Evolutionary conservation across 1,140 invertebrate genomes (phyloP).

Genomic region (Microplitis demolitor): DNA sequence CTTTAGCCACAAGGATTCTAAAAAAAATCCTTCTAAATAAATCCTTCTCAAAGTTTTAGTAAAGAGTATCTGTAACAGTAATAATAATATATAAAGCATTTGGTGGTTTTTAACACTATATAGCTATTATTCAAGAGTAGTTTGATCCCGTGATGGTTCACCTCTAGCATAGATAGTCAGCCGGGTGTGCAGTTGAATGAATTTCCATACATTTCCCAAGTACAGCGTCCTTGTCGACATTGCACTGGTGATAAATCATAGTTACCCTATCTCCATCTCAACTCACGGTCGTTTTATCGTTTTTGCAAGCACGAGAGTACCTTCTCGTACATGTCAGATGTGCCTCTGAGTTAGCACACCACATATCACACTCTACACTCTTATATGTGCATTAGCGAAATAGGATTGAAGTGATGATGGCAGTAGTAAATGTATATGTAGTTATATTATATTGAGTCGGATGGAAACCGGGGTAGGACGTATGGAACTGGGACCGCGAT

Average conservation of each 20-base stretch:
- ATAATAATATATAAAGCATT: not conserved
- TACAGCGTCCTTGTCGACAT: slow-evolving; percentile 13
- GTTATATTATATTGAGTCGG: no score
- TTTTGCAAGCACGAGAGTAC: not conserved
- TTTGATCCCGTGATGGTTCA: slow-evolving; percentile 27
- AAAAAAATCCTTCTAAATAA: no score
- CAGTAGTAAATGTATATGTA: no score
- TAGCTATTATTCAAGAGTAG: slow-evolving; percentile 23
- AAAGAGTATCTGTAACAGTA: no score
- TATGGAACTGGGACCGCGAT: no score
- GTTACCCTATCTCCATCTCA: slow-evolving; percentile 1
- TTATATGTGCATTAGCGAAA: no score
- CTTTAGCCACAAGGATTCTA: no score
- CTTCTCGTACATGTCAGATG: not conserved
- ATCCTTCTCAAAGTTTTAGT: no score
- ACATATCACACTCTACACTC: no score
- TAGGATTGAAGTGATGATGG: no score
- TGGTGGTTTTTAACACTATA: not conserved
- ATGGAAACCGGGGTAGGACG: no score
- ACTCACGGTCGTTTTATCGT: slow-evolving; percentile 1
- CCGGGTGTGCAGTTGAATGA: slow-evolving; percentile 29
- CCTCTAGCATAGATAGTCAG: no score
- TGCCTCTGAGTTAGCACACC: not conserved
- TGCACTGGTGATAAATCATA: slow-evolving; percentile 36
- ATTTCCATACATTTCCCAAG: slow-evolving; percentile 39